Percentiles rank a stretch among this genome's conserved stretches.
Conservation (phyloP, 1,140 invertebrate species). For the Habropoda laboriosa region DNA sequence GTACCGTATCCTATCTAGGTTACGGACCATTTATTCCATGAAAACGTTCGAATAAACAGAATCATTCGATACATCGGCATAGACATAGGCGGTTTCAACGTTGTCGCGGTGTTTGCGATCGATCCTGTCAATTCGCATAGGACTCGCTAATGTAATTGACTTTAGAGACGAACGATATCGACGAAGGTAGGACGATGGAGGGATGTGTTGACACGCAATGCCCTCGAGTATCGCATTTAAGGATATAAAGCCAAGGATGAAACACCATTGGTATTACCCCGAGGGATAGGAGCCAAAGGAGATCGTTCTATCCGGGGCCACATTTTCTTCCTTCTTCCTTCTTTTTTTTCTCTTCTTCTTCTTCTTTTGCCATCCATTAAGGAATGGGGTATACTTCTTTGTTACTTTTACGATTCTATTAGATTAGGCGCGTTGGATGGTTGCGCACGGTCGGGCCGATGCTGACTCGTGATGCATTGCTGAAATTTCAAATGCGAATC, state of each 20-base stretch:
- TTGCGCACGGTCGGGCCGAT: not conserved
- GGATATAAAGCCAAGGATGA: not conserved
- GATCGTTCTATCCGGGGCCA: not conserved
- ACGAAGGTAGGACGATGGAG: not conserved
- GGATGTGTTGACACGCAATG: slow-evolving; percentile 46
- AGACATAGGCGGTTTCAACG: not conserved
- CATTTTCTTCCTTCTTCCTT: slow-evolving; percentile 3
- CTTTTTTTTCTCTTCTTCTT: too few species aligned
- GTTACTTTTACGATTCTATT: slow-evolving; percentile 31
- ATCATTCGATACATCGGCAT: not conserved
- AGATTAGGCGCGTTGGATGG: not conserved
- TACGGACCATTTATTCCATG: not conserved
- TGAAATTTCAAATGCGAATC: slow-evolving; percentile 21
- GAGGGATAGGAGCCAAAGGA: not conserved
- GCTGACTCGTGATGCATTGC: not conserved
- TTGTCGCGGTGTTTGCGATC: slow-evolving; percentile 13
- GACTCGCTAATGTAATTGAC: slow-evolving; percentile 45
- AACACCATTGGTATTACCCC: not conserved
- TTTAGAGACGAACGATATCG: slow-evolving; percentile 39
- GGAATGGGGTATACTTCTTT: slow-evolving; percentile 34
- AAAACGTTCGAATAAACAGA: not conserved
- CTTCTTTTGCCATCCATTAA: slow-evolving; percentile 31
- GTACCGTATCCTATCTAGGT: not conserved
- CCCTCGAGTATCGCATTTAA: slow-evolving; percentile 40
- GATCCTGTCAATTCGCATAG: slow-evolving; percentile 34